Base-by-base conservation (phyloP, 1,140 invertebrate species). In the Scaptodrosophila lebanonensis region DNA sequence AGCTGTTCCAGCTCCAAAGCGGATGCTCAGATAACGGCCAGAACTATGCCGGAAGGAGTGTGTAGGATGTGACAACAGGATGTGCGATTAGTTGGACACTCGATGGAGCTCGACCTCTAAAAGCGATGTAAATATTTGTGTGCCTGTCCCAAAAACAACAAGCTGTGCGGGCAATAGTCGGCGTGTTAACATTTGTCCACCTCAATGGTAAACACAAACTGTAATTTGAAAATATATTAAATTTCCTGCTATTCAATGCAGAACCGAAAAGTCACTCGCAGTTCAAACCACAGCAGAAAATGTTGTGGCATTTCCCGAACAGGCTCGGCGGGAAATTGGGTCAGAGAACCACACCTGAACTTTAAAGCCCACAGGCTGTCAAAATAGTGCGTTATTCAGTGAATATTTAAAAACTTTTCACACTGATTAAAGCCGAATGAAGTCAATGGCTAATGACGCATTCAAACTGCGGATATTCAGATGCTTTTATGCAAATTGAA, bases 11-110 rank as follows among this genome's bases (percentile, higher is more conserved):
- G n/a, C n/a, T n/a, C n/a, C n/a, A n/a, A 17, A 36, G 27, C 45
- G 60, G 52, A 65, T 33, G 61, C 39, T 50, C 22, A 12, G 52
- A 66, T 64, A 66, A 47, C 29, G 11, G 39, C n/a, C n/a, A n/a
- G n/a, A n/a, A 39, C 51, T 6, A 22, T 6, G 17, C 29, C 29
- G 32, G 9, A 15, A 9, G 8, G n/a, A n/a, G n/a, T n/a, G n/a
- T n/a, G n/a, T 59, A 42, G 61, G 36, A 54, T 40, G 36, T 32
- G 35, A 27, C 17, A 12, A 13, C 1, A 62, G 49, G 15, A 48
- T 53, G 29, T 61, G 30, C 12, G 20, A 44, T 43, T 40, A 27
- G 42, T 32, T 16, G n/a, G n/a, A n/a, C n/a, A n/a, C n/a, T n/a
- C n/a, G n/a, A n/a, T n/a, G n/a, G n/a, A n/a, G n/a, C n/a, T n/a